Percentiles rank a stretch among this genome's conserved stretches.
phyloP scores from a whole-genome alignment of 2,113 vertebrate genomes.

The Lepus americanus region DNA sequence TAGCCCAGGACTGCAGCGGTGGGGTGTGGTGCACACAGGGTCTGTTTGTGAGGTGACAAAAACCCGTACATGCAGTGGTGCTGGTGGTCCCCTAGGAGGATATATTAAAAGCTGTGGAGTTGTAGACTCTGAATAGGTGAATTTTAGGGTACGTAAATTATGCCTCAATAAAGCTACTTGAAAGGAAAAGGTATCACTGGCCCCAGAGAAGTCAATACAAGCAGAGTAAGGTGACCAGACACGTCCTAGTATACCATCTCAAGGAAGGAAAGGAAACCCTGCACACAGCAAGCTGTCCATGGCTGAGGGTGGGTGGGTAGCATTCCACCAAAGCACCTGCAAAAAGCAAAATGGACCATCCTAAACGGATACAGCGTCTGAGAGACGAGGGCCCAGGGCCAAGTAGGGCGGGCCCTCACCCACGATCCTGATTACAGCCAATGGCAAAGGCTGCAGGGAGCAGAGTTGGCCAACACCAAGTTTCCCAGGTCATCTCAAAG shows the following conservation, averaged over 20 bases:
- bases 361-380: accelerated
- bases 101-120: not conserved
- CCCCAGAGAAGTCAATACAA: not conserved
- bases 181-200: not conserved
- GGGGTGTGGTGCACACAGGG: accelerated
- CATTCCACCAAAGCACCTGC: accelerated
- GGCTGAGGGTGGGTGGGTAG: accelerated
- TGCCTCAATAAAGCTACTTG: not conserved
- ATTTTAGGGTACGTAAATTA: not conserved
- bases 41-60: not conserved
- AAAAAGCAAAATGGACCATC: not conserved
- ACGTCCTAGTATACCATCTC: accelerated
- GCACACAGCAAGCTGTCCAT: accelerated
- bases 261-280: too few species aligned
- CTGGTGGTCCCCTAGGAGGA: not conserved
- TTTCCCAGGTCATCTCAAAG: not conserved
- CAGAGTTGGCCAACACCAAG: not conserved
- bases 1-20: not conserved
- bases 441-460: not conserved
- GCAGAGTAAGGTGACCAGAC: accelerated
- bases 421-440: accelerated
- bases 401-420: not conserved
- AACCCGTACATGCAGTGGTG: not conserved
- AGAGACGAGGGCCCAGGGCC: not conserved
- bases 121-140: not conserved